These are phyloP conservation scores for Thaleichthys pacificus DNA, from an alignment of 2,797 vertebrate genomes.

Conservation along the genomic window DNA sequence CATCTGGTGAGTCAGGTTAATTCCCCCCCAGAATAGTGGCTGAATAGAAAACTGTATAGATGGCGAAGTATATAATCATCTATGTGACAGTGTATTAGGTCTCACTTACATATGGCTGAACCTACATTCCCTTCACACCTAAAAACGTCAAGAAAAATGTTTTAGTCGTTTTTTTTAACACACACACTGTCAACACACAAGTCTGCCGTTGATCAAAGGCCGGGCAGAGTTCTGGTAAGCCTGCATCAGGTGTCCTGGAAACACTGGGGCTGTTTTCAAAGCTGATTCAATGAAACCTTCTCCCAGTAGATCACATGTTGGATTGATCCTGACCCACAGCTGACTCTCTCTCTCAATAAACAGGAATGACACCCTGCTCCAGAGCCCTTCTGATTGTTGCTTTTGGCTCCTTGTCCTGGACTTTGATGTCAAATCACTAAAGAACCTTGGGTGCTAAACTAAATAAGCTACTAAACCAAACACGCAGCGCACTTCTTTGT, in stretches of 20 bases:
- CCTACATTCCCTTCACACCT: slow-evolving; percentile 10
- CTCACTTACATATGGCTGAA: not conserved
- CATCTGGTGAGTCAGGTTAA: too few relatives aligned
- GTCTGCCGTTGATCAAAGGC: not conserved
- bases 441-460: slow-evolving; percentile 70
- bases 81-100: not conserved
- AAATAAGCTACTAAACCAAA: slow-evolving; percentile 72
- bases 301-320: slow-evolving; percentile 46
- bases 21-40: too few relatives aligned
- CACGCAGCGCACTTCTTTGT: slow-evolving; percentile 61
- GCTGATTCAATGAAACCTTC: slow-evolving; percentile 68
- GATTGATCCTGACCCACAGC: slow-evolving; percentile 61
- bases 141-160: not conserved
- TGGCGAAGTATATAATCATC: too few relatives aligned
- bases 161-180: too few relatives aligned
- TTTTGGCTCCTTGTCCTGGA: slow-evolving; percentile 71
- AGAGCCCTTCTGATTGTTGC: slow-evolving; percentile 73
- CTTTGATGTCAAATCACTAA: slow-evolving; percentile 73
- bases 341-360: slow-evolving; percentile 75
- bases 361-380: slow-evolving; percentile 71
- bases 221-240: not conserved
- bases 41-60: too few relatives aligned
- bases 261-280: slow-evolving; percentile 40
- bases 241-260: slow-evolving; percentile 14
- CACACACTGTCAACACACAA: not conserved